phyloP scores from a whole-genome alignment of 2,797 vertebrate species.

The Tiaroga cobitis region DNA sequence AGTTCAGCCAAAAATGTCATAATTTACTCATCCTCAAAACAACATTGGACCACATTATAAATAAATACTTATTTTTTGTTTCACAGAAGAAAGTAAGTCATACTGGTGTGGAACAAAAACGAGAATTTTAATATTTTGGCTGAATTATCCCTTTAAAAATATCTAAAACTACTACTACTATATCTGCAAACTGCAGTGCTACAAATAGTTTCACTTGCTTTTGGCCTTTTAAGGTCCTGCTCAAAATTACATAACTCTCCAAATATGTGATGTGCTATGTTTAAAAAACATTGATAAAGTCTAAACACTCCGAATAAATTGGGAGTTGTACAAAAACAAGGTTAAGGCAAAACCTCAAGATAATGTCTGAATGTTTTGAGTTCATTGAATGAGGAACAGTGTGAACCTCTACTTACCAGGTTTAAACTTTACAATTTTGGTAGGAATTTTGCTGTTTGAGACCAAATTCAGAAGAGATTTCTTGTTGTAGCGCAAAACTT shows the following conservation, averaged over 20 bases:
- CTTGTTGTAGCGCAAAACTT: not conserved
- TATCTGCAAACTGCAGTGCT: constrained; percentile 1
- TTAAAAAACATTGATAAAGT: constrained; percentile 4
- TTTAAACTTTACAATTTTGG: not conserved
- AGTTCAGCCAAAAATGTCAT: not conserved
- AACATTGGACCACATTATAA: not conserved
- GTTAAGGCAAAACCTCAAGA: constrained; percentile 8
- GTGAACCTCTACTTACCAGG: not conserved
- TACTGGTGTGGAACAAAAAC: not conserved
- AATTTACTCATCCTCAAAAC: not conserved
- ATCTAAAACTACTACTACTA: not conserved
- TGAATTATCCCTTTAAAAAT: not conserved
- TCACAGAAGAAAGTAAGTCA: not conserved
- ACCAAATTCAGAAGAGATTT: not conserved
- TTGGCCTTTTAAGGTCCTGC: constrained; percentile 45
- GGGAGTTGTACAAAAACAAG: not conserved
- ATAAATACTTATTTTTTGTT: not conserved
- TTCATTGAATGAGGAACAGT: not conserved
- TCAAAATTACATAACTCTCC: constrained; percentile 27
- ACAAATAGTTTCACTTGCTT: constrained; percentile 3
- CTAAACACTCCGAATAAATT: not conserved
- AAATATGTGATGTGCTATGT: constrained; percentile 23
- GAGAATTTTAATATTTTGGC: not conserved
- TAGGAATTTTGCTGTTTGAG: not conserved
- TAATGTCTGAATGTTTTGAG: not conserved